Evolutionary conservation across 2,797 vertebrate species (phyloP).

Genomic region (Sebastes nivosus): DNA sequence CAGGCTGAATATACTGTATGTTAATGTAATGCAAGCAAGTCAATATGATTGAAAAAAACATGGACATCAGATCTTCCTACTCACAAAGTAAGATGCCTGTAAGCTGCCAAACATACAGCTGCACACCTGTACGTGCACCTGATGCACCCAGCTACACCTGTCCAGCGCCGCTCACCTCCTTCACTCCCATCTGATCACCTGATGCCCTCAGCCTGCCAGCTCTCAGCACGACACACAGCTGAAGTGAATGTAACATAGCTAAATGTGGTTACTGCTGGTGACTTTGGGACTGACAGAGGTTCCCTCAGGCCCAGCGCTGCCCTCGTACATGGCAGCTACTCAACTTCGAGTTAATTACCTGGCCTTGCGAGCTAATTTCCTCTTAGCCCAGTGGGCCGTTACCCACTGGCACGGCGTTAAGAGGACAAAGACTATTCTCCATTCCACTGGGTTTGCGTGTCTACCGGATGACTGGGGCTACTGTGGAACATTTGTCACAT

Average conservation of each 20-base stretch:
- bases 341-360: constrained; percentile 79
- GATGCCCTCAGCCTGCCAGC: constrained; percentile 12
- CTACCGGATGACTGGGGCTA: constrained; percentile 59
- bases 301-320: constrained; percentile 56
- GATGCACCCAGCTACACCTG: not conserved
- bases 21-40: not conserved
- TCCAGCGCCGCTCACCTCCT: not conserved
- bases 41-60: not conserved
- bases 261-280: constrained; percentile 61
- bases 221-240: constrained; percentile 12
- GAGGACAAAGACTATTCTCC: constrained; percentile 62
- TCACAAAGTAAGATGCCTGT: not conserved
- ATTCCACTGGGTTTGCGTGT: constrained; percentile 59
- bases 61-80: not conserved
- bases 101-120: not conserved
- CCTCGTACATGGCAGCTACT: constrained; percentile 61
- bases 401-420: constrained; percentile 39
- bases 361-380: constrained; percentile 69
- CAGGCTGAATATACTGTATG: not conserved
- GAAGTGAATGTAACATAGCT: constrained; percentile 36
- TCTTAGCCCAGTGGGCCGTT: constrained; percentile 67
- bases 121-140: not conserved
- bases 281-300: constrained; percentile 56
- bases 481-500: constrained; percentile 64
- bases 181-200: constrained; percentile 15